Conservation (phyloP, 2,797 vertebrate genomes). For the Spizella passerina region DNA sequence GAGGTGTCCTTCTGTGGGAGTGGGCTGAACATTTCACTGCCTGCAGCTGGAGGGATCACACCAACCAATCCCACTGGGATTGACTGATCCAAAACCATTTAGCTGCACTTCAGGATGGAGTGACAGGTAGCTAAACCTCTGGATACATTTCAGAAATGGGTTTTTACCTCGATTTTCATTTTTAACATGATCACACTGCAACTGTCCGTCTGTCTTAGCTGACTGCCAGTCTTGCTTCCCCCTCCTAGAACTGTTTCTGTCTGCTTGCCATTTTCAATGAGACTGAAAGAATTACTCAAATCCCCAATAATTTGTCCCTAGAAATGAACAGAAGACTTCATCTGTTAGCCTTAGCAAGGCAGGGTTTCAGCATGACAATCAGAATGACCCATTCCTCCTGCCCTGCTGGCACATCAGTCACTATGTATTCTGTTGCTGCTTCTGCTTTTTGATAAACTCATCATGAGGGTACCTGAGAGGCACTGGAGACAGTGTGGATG, state of each 20-base stretch:
- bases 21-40: not conserved
- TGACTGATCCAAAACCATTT: not conserved
- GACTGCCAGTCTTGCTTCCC: not conserved
- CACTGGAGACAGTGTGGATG: not conserved
- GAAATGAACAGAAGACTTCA: not conserved
- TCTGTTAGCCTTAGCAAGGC: not conserved
- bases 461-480: not conserved
- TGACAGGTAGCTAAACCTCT: not conserved
- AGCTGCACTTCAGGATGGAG: not conserved
- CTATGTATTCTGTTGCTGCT: not conserved
- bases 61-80: not conserved
- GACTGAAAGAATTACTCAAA: not conserved
- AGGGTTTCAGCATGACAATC: not conserved
- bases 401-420: not conserved
- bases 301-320: not conserved
- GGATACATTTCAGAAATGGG: not conserved
- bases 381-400: not conserved
- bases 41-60: not conserved
- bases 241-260: not conserved
- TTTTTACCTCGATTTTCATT: not conserved
- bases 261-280: slow-evolving; percentile 8
- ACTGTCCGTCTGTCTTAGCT: not conserved
- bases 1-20: not conserved
- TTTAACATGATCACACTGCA: not conserved
- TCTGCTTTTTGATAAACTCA: not conserved